Percentiles rank a stretch among this genome's conserved stretches.
phyloP scores from a whole-genome alignment of 2,797 vertebrate genomes.

The Macrochelys suwanniensis region DNA sequence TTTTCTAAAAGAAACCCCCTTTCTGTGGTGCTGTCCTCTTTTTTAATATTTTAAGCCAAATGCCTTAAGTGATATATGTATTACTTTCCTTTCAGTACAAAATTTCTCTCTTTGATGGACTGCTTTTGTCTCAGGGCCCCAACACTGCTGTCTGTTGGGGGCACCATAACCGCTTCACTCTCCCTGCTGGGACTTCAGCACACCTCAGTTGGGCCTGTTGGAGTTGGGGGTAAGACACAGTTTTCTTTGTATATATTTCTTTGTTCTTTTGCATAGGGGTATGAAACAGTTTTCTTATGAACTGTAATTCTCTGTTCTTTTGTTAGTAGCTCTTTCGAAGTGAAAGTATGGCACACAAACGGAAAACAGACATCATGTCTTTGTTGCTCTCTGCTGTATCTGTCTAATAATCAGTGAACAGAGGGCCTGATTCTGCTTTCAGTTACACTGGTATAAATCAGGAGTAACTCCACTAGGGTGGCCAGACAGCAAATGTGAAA shows the following conservation, averaged over 20 bases:
- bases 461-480: not conserved
- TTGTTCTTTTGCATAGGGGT: slow-evolving; percentile 18
- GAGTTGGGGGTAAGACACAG: not conserved
- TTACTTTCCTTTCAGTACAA: slow-evolving; percentile 54
- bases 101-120: slow-evolving; percentile 41
- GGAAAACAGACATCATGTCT: not conserved
- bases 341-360: fast-evolving
- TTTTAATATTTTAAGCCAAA: slow-evolving; percentile 77
- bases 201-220: slow-evolving; percentile 31
- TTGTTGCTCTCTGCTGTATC: not conserved
- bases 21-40: slow-evolving; percentile 66
- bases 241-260: slow-evolving; percentile 23
- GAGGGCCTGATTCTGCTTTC: not conserved
- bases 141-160: slow-evolving; percentile 24
- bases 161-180: slow-evolving; percentile 1
- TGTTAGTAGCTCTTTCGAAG: not conserved
- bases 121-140: slow-evolving; percentile 49
- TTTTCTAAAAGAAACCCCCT: slow-evolving; percentile 55
- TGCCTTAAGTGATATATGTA: slow-evolving; percentile 70
- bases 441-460: not conserved
- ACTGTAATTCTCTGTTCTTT: slow-evolving; percentile 33
- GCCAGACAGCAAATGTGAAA: too few relatives aligned
- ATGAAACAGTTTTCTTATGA: slow-evolving; percentile 46
- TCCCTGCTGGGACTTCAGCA: slow-evolving; percentile 3
- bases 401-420: not conserved